Evolutionary conservation across 2,888 invertebrate genomes (phyloP).

Genomic region (Morpho helenor): DNA sequence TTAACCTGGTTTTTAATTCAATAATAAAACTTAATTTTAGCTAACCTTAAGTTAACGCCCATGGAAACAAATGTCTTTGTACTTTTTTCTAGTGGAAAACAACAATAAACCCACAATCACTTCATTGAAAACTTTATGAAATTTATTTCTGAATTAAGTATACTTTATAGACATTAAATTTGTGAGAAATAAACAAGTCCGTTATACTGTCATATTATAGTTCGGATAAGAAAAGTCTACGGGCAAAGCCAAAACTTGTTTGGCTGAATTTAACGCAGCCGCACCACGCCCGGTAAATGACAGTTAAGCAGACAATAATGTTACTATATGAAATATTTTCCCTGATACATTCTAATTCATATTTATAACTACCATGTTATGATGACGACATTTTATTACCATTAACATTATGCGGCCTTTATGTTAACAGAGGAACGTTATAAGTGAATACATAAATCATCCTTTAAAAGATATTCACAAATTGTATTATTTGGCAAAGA

Average conservation of each 20-base stretch:
- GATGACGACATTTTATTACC: too few species aligned
- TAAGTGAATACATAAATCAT: too few species aligned
- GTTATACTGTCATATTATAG: conserved; percentile 55
- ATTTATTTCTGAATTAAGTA: conserved; percentile 11
- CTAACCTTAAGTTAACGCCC: conserved; percentile 75
- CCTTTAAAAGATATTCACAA: too few species aligned
- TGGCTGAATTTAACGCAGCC: conserved; percentile 36
- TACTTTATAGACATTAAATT: conserved; percentile 22
- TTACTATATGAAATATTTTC: background rate
- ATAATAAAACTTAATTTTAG: conserved; percentile 57
- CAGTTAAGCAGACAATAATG: conserved; percentile 19
- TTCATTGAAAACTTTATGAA: conserved; percentile 8
- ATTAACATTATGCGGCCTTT: too few species aligned
- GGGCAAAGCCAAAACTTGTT: conserved; percentile 27
- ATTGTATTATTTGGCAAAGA: too few species aligned
- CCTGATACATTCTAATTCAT: background rate
- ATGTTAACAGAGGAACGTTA: too few species aligned
- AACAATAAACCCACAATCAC: conserved; percentile 35
- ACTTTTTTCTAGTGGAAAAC: conserved; percentile 35
- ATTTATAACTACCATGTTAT: too few species aligned
- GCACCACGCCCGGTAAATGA: conserved; percentile 70
- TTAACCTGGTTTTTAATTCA: conserved; percentile 62
- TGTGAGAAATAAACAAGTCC: conserved; percentile 55
- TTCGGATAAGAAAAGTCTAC: conserved; percentile 52
- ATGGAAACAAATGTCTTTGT: conserved; percentile 54